A percentile compares a stretch with the other conserved stretches of the same genome.
Conservation (phyloP, 2,797 vertebrate species). For the Discoglossus pictus region DNA sequence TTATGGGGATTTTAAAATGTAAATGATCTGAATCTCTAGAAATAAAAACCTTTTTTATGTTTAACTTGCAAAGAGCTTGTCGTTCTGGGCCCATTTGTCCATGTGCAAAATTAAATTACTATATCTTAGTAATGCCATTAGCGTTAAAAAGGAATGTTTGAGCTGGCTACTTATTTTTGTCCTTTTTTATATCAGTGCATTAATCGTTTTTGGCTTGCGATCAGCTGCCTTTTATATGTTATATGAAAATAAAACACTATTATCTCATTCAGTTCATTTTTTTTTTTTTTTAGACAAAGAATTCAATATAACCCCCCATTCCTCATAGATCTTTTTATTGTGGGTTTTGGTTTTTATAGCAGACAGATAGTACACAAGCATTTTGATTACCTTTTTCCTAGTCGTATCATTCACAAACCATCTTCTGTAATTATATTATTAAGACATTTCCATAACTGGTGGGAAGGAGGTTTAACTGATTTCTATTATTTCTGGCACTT, state of each 20-base stretch:
- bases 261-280: conserved; percentile 52
- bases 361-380: conserved; percentile 69
- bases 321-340: conserved; percentile 62
- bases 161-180: conserved; percentile 71
- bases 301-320: conserved; percentile 62
- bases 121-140: conserved; percentile 72
- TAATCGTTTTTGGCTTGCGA: conserved; percentile 73
- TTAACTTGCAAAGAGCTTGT: conserved; percentile 48
- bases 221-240: conserved; percentile 72
- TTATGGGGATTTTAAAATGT: conserved; percentile 11
- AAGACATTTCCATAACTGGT: conserved; percentile 75
- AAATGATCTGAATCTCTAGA: conserved; percentile 13
- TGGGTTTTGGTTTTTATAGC: conserved; percentile 68
- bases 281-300: conserved; percentile 65
- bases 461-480: conserved; percentile 73
- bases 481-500: conserved; percentile 81
- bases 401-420: conserved; percentile 70
- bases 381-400: conserved; percentile 72
- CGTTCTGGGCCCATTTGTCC: conserved; percentile 66
- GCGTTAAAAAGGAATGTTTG: conserved; percentile 65
- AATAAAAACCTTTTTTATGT: conserved; percentile 31
- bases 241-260: conserved; percentile 72
- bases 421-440: conserved; percentile 77
- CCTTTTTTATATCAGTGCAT: conserved; percentile 70
- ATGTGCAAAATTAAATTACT: conserved; percentile 66